Evolutionary conservation across 2,113 vertebrate genomes (phyloP).

Genomic region (Chlorodrepanis virens): DNA sequence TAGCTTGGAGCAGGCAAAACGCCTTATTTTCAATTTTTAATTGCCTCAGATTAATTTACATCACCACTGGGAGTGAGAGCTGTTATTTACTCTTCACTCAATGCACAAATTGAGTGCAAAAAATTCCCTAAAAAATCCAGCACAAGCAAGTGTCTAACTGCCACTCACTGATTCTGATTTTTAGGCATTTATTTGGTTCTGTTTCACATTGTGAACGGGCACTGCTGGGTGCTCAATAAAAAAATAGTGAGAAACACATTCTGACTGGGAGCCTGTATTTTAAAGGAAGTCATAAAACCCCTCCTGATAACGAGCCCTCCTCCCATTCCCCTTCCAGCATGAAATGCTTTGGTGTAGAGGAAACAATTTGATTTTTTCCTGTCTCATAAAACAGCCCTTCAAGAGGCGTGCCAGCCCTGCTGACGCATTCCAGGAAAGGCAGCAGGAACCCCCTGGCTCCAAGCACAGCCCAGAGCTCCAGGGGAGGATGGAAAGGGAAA

Average conservation of each 20-base stretch:
- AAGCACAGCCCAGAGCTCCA: not conserved
- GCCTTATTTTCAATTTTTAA: not conserved
- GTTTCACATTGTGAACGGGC: not conserved
- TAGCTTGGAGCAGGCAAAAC: not conserved
- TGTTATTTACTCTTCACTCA: not conserved
- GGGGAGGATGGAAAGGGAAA: not conserved
- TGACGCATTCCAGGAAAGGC: not conserved
- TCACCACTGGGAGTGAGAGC: not conserved
- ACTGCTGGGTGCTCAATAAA: not conserved
- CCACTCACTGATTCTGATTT: not conserved
- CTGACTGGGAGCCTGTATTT: not conserved
- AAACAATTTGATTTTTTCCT: slow-evolving; percentile 70
- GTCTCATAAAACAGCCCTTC: slow-evolving; percentile 47
- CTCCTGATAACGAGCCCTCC: slow-evolving; percentile 34
- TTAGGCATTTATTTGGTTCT: not conserved
- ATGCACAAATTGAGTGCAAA: not conserved
- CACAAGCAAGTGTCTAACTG: not conserved
- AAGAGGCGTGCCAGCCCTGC: slow-evolving; percentile 14
- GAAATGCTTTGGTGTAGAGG: slow-evolving; percentile 64
- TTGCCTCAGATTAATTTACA: not conserved
- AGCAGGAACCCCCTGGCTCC: not conserved
- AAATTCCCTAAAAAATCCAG: not conserved
- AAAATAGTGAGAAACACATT: not conserved
- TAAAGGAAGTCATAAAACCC: slow-evolving; percentile 74
- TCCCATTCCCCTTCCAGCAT: slow-evolving; percentile 18